Conservation (phyloP, 2,797 vertebrate genomes). For the Tamandua tetradactyla region DNA sequence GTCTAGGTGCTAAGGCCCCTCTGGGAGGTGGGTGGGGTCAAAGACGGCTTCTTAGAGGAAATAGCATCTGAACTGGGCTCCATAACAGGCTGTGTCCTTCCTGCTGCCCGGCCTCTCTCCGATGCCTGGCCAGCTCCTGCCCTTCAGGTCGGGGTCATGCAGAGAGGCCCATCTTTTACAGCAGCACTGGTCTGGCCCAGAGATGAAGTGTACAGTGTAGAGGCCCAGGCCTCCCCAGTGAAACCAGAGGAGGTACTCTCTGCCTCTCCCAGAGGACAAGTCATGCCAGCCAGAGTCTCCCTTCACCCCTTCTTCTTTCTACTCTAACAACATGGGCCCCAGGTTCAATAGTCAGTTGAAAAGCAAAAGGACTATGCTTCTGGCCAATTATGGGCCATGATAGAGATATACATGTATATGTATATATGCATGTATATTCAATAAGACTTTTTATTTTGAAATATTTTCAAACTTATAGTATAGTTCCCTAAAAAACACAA, state of each 20-base stretch:
- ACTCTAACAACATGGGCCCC: neutral
- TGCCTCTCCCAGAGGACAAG: neutral
- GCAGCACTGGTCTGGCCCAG: neutral
- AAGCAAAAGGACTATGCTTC: neutral
- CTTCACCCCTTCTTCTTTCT: neutral
- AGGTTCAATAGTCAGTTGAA: neutral
- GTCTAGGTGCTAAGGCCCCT: neutral
- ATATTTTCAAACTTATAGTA: too few relatives aligned
- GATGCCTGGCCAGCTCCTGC: neutral
- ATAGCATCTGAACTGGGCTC: neutral
- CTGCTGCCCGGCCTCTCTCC: neutral
- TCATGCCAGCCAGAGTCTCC: neutral
- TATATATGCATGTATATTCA: too few relatives aligned
- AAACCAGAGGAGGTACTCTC: neutral
- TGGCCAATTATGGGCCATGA: neutral
- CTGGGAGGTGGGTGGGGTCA: neutral
- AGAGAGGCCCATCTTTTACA: too few relatives aligned
- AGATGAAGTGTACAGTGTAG: neutral
- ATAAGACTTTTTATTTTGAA: too few relatives aligned
- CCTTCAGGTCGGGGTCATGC: rapidly evolving
- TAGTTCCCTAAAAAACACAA: too few relatives aligned
- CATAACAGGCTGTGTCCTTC: neutral
- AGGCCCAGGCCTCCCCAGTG: neutral
- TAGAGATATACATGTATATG: too few relatives aligned
- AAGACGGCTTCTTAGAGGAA: neutral